Evolutionary conservation across 2,888 invertebrate species (phyloP), one percentile per base, ranked within the genome.

Genomic region (Teinopalpus imperialis): DNA sequence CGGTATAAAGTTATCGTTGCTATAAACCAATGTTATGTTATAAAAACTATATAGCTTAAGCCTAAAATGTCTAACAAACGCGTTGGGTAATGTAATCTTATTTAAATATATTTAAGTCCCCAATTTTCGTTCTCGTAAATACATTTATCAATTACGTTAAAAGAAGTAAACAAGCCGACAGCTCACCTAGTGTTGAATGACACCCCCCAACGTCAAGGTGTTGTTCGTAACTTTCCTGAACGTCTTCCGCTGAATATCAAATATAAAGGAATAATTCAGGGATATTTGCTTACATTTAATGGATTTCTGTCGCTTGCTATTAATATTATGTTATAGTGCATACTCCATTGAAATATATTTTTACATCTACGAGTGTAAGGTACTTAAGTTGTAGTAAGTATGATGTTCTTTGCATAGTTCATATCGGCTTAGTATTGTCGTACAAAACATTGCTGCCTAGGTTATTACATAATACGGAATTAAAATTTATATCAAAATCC

Each of bases 131-230:
- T 29, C 37, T 48, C 30, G 24, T 18, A 39, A 48, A 51, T 37
- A 49, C 43, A 48, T 43, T 49, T 40, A 47, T 43, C 43, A 47
- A 43, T 51, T 47, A 46, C 35, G 35, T 46, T 41, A 30, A 35
- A 35, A 30, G 34, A 46, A 46, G 29, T 29, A 46, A 46, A 46
- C 40, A 46, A 46, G 45, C 23, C 34, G 39, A 34, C 40, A 35
- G 29, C 34, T 46, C 45, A 40, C 40, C 34, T 46, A 34, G 34
- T 23, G 39, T 45, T 45, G 45, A 46, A 40, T 46, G 40, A 46
- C 45, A 14, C 34, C 45, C 45, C 45, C 45, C 29, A 27, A 39
- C 40, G 26, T 18, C 26, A 27, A 10, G 20, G 26, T 14, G 39
- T 39, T 27, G 23, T 3, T 6, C 16, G 32, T 27, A 23, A 31